phyloP scores from a whole-genome alignment of 2,113 vertebrate genomes.

The Illadopsis cleaveri region DNA sequence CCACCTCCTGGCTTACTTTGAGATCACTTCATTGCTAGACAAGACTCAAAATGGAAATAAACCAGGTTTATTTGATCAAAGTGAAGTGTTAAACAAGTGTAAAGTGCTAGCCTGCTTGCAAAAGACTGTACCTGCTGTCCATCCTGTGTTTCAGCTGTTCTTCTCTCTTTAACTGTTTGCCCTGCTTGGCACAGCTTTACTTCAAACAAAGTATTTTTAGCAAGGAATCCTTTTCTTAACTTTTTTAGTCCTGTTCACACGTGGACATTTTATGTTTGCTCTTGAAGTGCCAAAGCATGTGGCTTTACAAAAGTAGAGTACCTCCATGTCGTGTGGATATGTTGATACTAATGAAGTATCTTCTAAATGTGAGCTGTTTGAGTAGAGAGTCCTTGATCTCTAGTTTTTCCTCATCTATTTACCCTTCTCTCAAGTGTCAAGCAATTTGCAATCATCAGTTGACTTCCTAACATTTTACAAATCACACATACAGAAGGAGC shows the following conservation, averaged over 20 bases:
- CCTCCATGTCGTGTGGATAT: not conserved
- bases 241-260: not conserved
- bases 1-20: not conserved
- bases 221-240: not conserved
- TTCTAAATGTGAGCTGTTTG: not conserved
- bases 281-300: not conserved
- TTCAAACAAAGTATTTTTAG: not conserved
- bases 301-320: not conserved
- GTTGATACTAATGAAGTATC: not conserved
- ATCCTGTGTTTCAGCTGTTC: not conserved
- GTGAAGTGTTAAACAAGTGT: not conserved
- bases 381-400: not conserved
- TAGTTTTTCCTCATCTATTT: not conserved
- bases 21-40: not conserved
- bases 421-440: not conserved
- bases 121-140: not conserved
- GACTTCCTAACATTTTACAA: not conserved
- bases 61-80: not conserved
- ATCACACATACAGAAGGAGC: not conserved
- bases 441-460: not conserved
- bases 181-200: not conserved
- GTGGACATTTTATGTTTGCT: not conserved
- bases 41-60: not conserved
- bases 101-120: not conserved
- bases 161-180: not conserved